A percentile compares a stretch with the other conserved stretches of the same genome.
phyloP scores from a whole-genome alignment of 2,113 vertebrate genomes.

The Bos indicus region DNA sequence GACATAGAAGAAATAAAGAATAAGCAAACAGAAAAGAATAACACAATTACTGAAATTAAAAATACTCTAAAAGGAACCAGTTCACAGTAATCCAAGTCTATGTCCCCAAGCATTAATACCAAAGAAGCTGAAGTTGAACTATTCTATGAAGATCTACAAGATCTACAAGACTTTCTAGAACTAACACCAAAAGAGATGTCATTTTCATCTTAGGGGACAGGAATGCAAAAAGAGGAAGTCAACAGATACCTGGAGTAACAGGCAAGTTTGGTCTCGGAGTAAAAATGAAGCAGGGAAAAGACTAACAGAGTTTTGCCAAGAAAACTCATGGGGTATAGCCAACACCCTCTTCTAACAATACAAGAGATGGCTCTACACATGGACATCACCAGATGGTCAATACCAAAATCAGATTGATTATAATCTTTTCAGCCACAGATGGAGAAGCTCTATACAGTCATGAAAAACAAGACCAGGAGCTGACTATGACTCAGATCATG shows the following conservation, averaged over 20 bases:
- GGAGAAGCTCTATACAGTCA: neutral
- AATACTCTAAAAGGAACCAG: neutral
- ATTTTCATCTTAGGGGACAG: neutral
- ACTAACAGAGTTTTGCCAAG: neutral
- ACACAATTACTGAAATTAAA: neutral
- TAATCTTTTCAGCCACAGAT: neutral
- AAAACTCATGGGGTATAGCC: neutral
- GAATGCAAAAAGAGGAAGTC: neutral
- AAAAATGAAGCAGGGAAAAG: neutral
- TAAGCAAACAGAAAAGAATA: neutral
- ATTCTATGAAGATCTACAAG: neutral
- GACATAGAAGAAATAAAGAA: neutral
- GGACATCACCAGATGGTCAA: neutral
- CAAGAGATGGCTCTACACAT: neutral
- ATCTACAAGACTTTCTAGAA: neutral
- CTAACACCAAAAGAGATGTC: neutral
- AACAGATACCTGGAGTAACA: neutral
- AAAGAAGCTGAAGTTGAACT: neutral
- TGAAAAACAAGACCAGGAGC: neutral
- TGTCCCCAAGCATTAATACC: neutral
- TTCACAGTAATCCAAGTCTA: neutral
- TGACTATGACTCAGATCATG: neutral
- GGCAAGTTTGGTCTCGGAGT: neutral
- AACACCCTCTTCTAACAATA: neutral
- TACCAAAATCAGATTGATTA: neutral